Conservation (phyloP, 2,113 vertebrate species). For the Psilopsiagon aymara region DNA sequence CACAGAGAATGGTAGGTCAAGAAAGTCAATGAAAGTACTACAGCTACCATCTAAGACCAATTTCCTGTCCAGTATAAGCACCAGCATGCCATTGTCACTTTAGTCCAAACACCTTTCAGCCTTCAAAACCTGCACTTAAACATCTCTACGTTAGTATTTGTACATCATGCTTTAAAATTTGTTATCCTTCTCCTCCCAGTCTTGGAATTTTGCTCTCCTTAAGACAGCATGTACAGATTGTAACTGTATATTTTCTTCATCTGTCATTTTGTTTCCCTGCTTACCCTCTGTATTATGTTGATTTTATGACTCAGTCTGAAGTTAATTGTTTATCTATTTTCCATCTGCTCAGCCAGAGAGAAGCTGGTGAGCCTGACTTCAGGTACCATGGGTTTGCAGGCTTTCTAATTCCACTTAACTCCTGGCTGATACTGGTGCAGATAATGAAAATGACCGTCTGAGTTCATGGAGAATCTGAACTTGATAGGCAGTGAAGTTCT, state of each 20-base stretch:
- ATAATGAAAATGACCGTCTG: neutral
- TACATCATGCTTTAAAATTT: neutral
- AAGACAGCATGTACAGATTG: neutral
- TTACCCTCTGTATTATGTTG: neutral
- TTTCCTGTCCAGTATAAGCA: neutral
- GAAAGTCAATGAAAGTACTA: neutral
- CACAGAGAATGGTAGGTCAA: neutral
- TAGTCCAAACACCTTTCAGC: neutral
- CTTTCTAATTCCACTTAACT: neutral
- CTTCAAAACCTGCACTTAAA: neutral
- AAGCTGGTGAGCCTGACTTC: neutral
- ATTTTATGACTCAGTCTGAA: slow-evolving; percentile 21
- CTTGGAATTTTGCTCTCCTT: neutral
- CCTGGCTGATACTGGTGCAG: neutral
- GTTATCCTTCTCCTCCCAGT: neutral
- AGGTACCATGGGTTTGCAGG: neutral
- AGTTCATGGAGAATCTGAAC: neutral
- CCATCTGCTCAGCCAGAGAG: neutral
- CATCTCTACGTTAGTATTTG: neutral
- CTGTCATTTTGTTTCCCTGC: neutral
- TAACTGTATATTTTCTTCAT: neutral
- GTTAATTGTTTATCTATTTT: neutral
- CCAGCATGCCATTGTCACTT: neutral
- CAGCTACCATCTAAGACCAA: neutral
- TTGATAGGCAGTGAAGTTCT: neutral